Base-by-base conservation (phyloP, 2,888 invertebrate genomes). In the Vannuccia rotundouncinata region DNA sequence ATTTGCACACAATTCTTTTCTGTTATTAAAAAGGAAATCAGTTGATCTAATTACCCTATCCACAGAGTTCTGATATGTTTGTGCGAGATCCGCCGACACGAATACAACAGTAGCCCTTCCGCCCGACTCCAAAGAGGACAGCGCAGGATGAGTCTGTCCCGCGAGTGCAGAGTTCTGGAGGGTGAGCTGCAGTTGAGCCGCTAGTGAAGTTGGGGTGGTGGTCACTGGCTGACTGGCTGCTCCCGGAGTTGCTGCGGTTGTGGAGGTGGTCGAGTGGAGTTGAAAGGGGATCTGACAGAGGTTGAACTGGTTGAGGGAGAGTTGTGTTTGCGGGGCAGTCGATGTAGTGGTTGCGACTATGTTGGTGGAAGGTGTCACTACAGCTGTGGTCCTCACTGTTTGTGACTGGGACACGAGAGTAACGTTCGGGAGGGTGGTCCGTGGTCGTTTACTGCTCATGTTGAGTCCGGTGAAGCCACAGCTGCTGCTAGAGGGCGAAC, bases 401-500 rank as follows among this genome's bases (percentile, higher is more conserved):
- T 17, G 22, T 2, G 25, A 2, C 5, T 5, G 22, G 66, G 66
- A 5, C 22, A 27, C 2, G 2, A 22, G 10, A 66, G 66, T 17
- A 5, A 2, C 25, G 22, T 13, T 5, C 66, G 5, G 25, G 66
- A 27, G 13, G 66, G 25, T 45, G 5, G 45, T 45, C 45, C 45
- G 5, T 45, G 45, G 45, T 17, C 45, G 45, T 45, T 45, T 45
- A 27, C 66, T 2, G 22, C 22, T 17, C 2, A 27, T 66, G 22
- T 2, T 66, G 66, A 66, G 10, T 5, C 66, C 66, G 17, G 22
- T 27, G 66, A 66, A 66, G 2, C 66, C 25, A 27, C 66, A 66
- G 25, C 66, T 66, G 66, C 66, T 66, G 66, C 66, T 66, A 2
- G 66, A 66, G 2, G 66, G 66, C 17, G 66, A 66, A 27, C 66